Conservation (phyloP, 2,888 invertebrate species). For the Hermaeophaga mercurialis region DNA sequence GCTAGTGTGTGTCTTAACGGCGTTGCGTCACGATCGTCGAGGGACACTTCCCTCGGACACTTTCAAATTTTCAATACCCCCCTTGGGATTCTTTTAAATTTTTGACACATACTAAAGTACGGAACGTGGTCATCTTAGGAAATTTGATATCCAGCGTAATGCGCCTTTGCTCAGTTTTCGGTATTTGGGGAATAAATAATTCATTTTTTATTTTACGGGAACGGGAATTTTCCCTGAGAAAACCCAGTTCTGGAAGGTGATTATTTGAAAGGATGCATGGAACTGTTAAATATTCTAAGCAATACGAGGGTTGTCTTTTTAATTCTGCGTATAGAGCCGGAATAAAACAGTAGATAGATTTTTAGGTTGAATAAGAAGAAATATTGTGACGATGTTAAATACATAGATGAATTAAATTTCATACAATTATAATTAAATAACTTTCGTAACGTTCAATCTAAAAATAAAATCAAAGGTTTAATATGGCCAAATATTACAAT, state of each 20-base stretch:
- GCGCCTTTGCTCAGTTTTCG: conserved; percentile 34
- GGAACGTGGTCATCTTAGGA: conserved; percentile 56
- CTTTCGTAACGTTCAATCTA: too few species aligned
- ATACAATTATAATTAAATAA: too few species aligned
- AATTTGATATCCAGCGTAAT: conserved; percentile 49
- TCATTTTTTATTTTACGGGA: conserved; percentile 37
- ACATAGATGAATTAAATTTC: too few species aligned
- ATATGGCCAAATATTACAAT: too few species aligned
- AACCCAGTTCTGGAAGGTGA: not conserved
- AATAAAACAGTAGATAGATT: too few species aligned
- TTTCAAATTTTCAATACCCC: conserved; percentile 58
- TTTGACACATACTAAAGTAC: conserved; percentile 59
- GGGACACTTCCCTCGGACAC: conserved; percentile 59
- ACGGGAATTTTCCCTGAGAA: conserved; percentile 11
- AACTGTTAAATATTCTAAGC: not conserved
- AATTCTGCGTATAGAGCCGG: too few species aligned
- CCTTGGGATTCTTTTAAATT: conserved; percentile 58
- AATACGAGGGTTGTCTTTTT: too few species aligned
- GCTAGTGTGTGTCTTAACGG: conserved; percentile 38
- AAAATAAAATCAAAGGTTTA: too few species aligned
- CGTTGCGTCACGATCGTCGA: conserved; percentile 52
- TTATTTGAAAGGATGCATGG: not conserved
- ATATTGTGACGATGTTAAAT: too few species aligned
- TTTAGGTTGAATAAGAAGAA: too few species aligned
- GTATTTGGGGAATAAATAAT: conserved; percentile 39